These are phyloP conservation scores for Lagorchestes hirsutus DNA, from an alignment of 2,797 vertebrate genomes.

Conservation along the genomic window DNA sequence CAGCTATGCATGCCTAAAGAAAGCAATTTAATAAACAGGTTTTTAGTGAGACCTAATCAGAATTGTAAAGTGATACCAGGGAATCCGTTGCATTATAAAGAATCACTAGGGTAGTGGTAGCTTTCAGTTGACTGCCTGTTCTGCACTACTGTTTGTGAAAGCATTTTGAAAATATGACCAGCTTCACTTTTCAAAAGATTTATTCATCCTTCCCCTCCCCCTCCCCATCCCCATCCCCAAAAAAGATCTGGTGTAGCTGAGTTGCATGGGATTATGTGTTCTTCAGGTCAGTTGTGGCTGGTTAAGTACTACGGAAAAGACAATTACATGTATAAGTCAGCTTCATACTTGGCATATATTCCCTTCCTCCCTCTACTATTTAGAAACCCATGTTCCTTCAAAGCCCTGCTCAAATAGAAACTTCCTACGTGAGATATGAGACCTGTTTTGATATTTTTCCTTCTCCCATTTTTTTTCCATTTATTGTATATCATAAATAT, in stretches of 20 bases:
- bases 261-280: background rate
- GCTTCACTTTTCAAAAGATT: constrained; percentile 44
- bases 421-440: background rate
- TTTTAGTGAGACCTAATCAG: constrained; percentile 85
- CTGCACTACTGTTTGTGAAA: constrained; percentile 62
- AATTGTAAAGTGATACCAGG: constrained; percentile 82
- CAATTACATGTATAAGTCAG: background rate
- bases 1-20: constrained; percentile 84
- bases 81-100: constrained; percentile 79
- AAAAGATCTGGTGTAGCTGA: background rate
- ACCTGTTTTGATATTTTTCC: background rate
- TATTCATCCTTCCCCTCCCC: background rate
- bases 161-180: constrained; percentile 49
- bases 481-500: background rate
- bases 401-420: background rate
- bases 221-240: constrained; percentile 6
- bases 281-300: background rate
- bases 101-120: constrained; percentile 68
- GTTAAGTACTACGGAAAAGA: background rate
- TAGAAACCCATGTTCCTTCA: background rate
- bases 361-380: background rate
- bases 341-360: background rate
- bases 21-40: constrained; percentile 86
- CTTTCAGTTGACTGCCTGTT: constrained; percentile 64
- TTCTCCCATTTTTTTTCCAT: background rate